Conservation (phyloP, 2,113 vertebrate genomes). For the Egretta garzetta region DNA sequence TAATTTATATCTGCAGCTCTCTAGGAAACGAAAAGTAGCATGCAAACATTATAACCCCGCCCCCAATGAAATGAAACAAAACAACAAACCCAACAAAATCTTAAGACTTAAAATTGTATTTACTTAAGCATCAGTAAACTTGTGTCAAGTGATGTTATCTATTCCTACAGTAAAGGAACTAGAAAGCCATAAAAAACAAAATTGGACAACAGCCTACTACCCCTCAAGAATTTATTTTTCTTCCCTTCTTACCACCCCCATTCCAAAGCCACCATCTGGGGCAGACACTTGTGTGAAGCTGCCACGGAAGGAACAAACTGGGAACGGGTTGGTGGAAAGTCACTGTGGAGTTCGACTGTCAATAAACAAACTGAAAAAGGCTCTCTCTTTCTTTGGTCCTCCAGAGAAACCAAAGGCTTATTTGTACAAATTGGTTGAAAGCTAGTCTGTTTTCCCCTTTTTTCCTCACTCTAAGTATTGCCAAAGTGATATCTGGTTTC, state of each 20-base stretch:
- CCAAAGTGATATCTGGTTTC: neutral
- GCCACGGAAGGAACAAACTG: neutral
- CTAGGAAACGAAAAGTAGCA: neutral
- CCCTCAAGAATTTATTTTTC: neutral
- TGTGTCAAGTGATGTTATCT: neutral
- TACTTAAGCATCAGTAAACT: neutral
- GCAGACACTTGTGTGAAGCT: neutral
- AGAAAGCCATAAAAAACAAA: neutral
- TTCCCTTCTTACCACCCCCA: neutral
- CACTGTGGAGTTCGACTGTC: neutral
- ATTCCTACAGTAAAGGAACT: neutral
- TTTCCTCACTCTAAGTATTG: neutral
- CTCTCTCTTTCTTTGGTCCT: accelerated
- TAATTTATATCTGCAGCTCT: neutral
- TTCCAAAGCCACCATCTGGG: neutral
- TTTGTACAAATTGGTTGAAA: neutral
- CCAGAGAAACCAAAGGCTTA: neutral
- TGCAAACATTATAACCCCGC: neutral
- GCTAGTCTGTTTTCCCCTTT: neutral
- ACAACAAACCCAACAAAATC: neutral
- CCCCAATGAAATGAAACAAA: too few relatives aligned
- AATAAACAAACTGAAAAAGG: neutral
- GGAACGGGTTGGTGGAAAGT: neutral
- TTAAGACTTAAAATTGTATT: neutral
- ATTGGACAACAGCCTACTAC: neutral